Conservation (phyloP, 2,113 vertebrate genomes). For the Danio rerio region DNA sequence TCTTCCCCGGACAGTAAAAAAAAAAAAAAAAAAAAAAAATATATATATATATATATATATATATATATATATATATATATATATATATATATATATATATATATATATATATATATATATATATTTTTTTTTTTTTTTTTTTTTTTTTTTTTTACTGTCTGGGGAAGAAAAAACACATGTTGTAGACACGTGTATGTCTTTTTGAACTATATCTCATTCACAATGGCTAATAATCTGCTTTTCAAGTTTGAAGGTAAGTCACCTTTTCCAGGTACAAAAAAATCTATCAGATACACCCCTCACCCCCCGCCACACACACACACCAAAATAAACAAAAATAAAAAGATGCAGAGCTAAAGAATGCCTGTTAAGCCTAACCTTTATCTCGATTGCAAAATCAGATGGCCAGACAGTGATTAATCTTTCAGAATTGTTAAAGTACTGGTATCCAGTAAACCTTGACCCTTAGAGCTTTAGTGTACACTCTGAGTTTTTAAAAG, state of each 20-base stretch:
- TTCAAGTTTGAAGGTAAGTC: not conserved
- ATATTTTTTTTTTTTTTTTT: too few relatives aligned
- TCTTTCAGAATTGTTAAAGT: not conserved
- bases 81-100: too few relatives aligned
- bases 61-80: too few relatives aligned
- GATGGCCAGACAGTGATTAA: not conserved
- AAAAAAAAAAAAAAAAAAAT: too few relatives aligned
- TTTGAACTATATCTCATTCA: not conserved
- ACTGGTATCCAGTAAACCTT: not conserved
- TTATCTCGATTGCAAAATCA: not conserved
- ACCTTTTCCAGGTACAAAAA: not conserved
- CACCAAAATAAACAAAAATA: not conserved
- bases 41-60: too few relatives aligned
- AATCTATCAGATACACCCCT: not conserved
- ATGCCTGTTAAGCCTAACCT: not conserved
- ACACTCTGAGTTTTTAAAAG: too few relatives aligned
- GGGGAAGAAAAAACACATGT: too few relatives aligned
- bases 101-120: too few relatives aligned
- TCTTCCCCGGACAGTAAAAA: too few relatives aligned
- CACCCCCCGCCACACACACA: too few relatives aligned
- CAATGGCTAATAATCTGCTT: not conserved
- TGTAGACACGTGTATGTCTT: too few relatives aligned
- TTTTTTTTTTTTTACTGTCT: too few relatives aligned
- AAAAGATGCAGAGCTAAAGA: not conserved
- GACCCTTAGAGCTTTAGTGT: not conserved